These are phyloP conservation scores for Aratinga solstitialis DNA, from an alignment of 2,797 vertebrate species.

Conservation along the genomic window DNA sequence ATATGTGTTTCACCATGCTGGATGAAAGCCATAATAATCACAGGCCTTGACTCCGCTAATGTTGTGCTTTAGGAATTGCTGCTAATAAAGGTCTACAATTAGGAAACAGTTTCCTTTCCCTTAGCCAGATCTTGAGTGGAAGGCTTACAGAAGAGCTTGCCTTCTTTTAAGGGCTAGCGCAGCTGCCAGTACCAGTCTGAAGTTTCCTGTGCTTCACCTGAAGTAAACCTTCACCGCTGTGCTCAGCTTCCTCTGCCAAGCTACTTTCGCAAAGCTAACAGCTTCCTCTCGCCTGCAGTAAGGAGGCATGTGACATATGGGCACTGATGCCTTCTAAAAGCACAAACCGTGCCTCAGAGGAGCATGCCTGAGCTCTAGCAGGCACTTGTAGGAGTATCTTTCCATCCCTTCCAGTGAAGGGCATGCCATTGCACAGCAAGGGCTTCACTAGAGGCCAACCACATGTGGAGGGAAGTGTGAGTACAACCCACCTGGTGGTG, in stretches of 20 bases:
- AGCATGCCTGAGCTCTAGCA: neutral
- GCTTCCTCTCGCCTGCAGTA: neutral
- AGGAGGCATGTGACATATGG: neutral
- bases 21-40: neutral
- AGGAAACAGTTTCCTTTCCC: neutral
- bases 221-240: fast-evolving
- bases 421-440: neutral
- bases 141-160: neutral
- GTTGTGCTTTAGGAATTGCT: neutral
- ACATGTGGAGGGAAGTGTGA: fast-evolving
- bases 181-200: neutral
- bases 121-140: neutral
- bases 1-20: neutral
- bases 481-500: too few species aligned
- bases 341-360: neutral
- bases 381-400: neutral
- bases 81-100: neutral
- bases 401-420: neutral
- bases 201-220: neutral
- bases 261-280: neutral
- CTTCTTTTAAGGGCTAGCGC: neutral
- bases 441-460: fast-evolving
- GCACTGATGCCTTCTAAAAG: neutral
- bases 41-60: neutral
- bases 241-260: neutral